Evolutionary conservation across 2,113 vertebrate species (phyloP).

Genomic region (Siniperca knerii): DNA sequence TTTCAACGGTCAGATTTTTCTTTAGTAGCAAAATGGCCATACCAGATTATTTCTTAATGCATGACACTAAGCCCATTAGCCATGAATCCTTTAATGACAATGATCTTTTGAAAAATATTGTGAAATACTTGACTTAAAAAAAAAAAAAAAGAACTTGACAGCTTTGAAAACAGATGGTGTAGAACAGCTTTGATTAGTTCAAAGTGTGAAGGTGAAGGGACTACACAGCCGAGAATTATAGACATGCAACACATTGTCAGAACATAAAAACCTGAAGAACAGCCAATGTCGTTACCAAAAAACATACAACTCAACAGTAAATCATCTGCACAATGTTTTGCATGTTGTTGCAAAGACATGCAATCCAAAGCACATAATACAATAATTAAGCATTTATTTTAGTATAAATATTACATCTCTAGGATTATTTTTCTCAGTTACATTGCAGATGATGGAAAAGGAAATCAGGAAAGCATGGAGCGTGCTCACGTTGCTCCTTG

Average conservation of each 20-base stretch:
- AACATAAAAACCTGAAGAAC: conserved; percentile 58
- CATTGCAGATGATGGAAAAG: conserved; percentile 48
- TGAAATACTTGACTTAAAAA: conserved; percentile 50
- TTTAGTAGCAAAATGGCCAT: neutral
- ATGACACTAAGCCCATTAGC: conserved; percentile 41
- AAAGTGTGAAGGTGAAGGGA: conserved; percentile 54
- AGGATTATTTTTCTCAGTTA: conserved; percentile 48
- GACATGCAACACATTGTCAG: conserved; percentile 74
- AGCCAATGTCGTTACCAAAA: conserved; percentile 43
- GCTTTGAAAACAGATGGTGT: conserved; percentile 58
- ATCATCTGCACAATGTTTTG: conserved; percentile 67
- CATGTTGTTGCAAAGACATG: conserved; percentile 77
- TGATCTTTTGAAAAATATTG: conserved; percentile 70
- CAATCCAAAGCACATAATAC: conserved; percentile 76
- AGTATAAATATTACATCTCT: conserved; percentile 79
- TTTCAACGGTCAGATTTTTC: neutral
- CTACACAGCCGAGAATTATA: conserved; percentile 61
- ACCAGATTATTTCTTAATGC: neutral
- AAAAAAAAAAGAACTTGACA: conserved; percentile 39
- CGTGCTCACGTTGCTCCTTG: conserved; percentile 17
- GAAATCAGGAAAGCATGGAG: conserved; percentile 32
- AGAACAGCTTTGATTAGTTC: conserved; percentile 56
- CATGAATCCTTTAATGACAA: conserved; percentile 79
- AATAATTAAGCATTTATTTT: conserved; percentile 71
- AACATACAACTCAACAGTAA: conserved; percentile 61